Conservation (phyloP, 1,140 invertebrate genomes). For the Venustaconcha ellipsiformis region DNA sequence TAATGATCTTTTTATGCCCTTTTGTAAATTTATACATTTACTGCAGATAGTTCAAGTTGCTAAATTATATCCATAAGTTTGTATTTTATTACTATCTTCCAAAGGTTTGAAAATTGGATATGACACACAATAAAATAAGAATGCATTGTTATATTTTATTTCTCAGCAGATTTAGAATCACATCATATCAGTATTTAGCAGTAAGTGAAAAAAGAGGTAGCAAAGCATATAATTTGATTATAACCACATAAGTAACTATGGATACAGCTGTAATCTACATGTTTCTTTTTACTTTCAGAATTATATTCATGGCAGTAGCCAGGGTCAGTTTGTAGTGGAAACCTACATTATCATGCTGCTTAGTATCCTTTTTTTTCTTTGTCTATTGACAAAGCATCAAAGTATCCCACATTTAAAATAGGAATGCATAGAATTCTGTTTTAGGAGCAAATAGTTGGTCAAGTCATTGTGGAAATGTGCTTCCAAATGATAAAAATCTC, state of each 20-base stretch:
- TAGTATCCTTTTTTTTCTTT: conserved; percentile 76
- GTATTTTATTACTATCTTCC: no score
- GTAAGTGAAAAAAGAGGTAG: not conserved
- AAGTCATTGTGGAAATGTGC: not conserved
- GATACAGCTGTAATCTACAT: conserved; percentile 11
- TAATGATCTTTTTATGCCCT: no score
- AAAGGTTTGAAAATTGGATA: no score
- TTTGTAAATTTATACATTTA: no score
- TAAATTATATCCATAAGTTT: no score
- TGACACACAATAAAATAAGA: no score
- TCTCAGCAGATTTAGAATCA: no score
- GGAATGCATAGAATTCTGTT: not conserved
- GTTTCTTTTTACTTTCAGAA: conserved; percentile 69
- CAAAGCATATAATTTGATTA: not conserved
- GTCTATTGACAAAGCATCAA: not conserved
- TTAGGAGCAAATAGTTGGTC: not conserved
- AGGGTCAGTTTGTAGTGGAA: conserved; percentile 96
- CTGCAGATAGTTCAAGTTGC: no score
- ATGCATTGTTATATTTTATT: no score
- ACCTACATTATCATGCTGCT: conserved; percentile 97
- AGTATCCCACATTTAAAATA: not conserved
- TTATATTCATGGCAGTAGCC: conserved; percentile 74
- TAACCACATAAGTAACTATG: not conserved
- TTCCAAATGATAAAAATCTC: not conserved
- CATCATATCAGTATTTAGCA: no score